Evolutionary conservation across 2,113 vertebrate genomes (phyloP), one percentile per base, ranked within the genome.

Genomic region (Austrofundulus limnaeus): DNA sequence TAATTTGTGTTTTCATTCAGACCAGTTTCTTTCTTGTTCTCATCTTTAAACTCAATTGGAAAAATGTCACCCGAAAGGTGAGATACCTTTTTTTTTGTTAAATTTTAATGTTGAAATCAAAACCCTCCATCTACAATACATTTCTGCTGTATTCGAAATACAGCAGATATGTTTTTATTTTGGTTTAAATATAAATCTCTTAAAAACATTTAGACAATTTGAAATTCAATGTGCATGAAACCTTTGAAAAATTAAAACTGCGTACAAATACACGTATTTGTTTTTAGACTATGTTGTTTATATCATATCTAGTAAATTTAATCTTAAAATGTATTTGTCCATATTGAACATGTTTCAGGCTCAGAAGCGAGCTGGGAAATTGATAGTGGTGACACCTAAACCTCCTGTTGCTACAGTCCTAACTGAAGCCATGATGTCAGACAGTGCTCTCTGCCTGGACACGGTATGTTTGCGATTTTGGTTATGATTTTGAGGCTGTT

Each of bases 1-100:
- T 93, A 0, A 9, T 91, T 14, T 94, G 92, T 50, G 53, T 85
- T 9, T 10, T 74, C 1, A 20, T 94, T 6, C 90, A 97, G 78
- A 59, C 81, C 0, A 21, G 66, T 15, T 94, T 93, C 47, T 95
- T 96, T 64, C 70, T 90, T 0, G 1, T 62, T 50, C 72, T 96
- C 20, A 93, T 97, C 71, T 77, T 89, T 54, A 92, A 73, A n/a
- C 90, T 96, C 3, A 83, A 98, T 31, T 97, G 96, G 96, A 90
- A 91, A 63, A 93, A 90, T 54, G 90, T 92, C 38, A 92, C 94
- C 7, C 85, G 89, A 3, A 89, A 96, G 95, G 96, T 97, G 73
- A 10, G 64, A 42, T 10, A 3, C 3, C 20, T 21, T 45, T 2
- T 21, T 47, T 23, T 15, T 63, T 11, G 45, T 15, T n/a, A n/a